A percentile compares a stretch with the other conserved stretches of the same genome.
Conservation (phyloP, 2,113 vertebrate species). For the Nothobranchius kuhntae region DNA sequence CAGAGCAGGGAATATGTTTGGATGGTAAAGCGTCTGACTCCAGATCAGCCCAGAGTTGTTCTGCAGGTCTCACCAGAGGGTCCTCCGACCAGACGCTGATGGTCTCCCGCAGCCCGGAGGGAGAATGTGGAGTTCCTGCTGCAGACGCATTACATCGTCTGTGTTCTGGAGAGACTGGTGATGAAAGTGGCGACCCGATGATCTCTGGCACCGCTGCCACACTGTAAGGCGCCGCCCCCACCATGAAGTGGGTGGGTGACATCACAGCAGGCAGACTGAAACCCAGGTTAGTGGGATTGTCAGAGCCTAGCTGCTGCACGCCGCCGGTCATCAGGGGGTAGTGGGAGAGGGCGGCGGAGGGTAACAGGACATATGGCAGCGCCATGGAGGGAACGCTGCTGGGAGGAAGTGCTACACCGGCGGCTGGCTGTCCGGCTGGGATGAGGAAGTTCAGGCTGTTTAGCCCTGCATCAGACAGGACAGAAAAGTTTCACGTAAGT, state of each 20-base stretch:
- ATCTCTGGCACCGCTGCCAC: conserved; percentile 49
- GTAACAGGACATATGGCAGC: conserved; percentile 86
- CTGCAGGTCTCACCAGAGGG: conserved; percentile 51
- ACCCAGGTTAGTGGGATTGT: conserved; percentile 65
- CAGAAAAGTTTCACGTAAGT: background rate
- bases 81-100: conserved; percentile 29
- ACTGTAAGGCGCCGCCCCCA: conserved; percentile 70
- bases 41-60: background rate
- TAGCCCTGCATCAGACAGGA: conserved; percentile 51
- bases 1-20: background rate
- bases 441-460: conserved; percentile 85
- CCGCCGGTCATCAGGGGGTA: conserved; percentile 78
- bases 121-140: conserved; percentile 53
- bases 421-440: conserved; percentile 75
- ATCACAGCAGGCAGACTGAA: conserved; percentile 78
- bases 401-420: conserved; percentile 61
- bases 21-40: too few relatives aligned
- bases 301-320: conserved; percentile 47
- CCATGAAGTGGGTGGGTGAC: conserved; percentile 75
- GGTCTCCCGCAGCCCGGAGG: conserved; percentile 59
- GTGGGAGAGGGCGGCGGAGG: conserved; percentile 80
- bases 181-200: conserved; percentile 23
- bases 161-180: conserved; percentile 70
- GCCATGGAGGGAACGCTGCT: conserved; percentile 78
- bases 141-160: conserved; percentile 16